Conservation (phyloP, 2,888 invertebrate species). For the Acholoe squamosa region DNA sequence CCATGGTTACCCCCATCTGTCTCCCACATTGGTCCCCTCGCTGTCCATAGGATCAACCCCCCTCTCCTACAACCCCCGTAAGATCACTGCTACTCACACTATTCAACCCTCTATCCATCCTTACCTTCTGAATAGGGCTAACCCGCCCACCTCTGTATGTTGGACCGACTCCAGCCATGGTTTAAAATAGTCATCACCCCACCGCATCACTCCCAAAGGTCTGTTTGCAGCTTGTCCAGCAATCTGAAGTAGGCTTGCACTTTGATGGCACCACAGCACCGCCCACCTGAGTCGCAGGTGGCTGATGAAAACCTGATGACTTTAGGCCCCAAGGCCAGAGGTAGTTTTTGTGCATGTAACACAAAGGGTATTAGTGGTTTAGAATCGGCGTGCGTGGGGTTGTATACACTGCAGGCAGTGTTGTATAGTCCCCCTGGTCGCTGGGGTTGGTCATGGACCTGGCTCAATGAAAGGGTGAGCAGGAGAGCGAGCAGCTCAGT, state of each 20-base stretch:
- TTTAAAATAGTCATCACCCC: not conserved
- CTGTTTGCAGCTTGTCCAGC: slow-evolving; percentile 16
- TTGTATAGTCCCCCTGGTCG: not conserved
- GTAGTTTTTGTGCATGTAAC: not conserved
- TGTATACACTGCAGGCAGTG: not conserved
- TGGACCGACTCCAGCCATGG: not conserved
- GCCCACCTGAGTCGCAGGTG: slow-evolving; percentile 42
- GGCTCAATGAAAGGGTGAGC: slow-evolving; percentile 1
- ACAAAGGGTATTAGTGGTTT: slow-evolving; percentile 15
- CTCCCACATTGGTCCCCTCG: no score
- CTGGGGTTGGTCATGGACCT: not conserved
- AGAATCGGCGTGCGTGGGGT: not conserved
- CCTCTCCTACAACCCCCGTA: not conserved
- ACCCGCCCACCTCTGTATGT: not conserved
- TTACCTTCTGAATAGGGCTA: not conserved
- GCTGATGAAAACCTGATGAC: slow-evolving; percentile 48
- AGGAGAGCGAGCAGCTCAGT: not conserved
- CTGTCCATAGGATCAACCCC: no score
- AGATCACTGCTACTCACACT: not conserved
- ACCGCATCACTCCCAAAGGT: not conserved
- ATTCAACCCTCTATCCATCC: not conserved
- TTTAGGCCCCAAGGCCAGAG: slow-evolving; percentile 35
- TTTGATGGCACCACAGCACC: not conserved
- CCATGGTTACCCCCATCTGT: not conserved
- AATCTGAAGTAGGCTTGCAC: no score